Percentiles rank a stretch among this genome's conserved stretches.
phyloP scores from a whole-genome alignment of 2,113 vertebrate species.

The Holacanthus passer region DNA sequence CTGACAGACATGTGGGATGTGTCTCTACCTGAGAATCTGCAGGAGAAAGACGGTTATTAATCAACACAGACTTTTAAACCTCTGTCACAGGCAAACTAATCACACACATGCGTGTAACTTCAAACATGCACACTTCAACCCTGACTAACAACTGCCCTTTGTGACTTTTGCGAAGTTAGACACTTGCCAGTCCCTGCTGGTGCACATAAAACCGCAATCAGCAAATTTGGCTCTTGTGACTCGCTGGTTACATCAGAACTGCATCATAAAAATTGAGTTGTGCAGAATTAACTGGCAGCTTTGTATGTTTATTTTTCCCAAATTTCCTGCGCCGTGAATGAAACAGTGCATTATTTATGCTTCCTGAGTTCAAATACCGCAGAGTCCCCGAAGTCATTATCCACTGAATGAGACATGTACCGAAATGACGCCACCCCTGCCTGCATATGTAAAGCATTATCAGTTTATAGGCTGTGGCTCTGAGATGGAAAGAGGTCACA shows the following conservation, averaged over 20 bases:
- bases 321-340: constrained; percentile 50
- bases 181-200: constrained; percentile 8
- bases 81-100: constrained; percentile 17
- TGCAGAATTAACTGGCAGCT: constrained; percentile 33
- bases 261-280: constrained; percentile 31
- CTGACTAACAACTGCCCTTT: background rate
- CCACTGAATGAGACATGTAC: constrained; percentile 42
- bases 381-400: constrained; percentile 69
- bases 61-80: constrained; percentile 1
- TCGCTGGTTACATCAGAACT: constrained; percentile 42
- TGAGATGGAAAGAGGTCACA: constrained; percentile 28
- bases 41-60: constrained; percentile 1
- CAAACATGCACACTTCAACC: background rate
- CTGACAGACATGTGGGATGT: background rate
- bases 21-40: background rate
- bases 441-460: constrained; percentile 43
- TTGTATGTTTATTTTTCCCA: constrained; percentile 63
- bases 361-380: constrained; percentile 55
- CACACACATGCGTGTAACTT: background rate
- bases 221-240: constrained; percentile 29
- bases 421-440: constrained; percentile 33
- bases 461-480: constrained; percentile 1
- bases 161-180: constrained; percentile 4
- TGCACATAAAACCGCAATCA: constrained; percentile 48
- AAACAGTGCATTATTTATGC: constrained; percentile 64